Conservation (phyloP, 2,113 vertebrate species). For the Megatriorchis doriae region DNA sequence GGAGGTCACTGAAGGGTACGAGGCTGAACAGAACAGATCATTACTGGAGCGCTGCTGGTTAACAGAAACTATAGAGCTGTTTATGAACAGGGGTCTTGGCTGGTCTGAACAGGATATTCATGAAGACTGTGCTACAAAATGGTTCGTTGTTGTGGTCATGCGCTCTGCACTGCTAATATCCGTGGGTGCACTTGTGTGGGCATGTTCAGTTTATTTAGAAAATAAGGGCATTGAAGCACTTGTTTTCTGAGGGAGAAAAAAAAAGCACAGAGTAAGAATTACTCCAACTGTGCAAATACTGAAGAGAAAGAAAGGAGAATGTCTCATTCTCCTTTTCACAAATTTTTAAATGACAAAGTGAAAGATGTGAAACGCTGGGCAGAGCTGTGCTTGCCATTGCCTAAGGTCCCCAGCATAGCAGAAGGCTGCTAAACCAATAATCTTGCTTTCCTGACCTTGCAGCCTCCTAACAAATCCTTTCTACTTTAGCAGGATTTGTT, state of each 20-base stretch:
- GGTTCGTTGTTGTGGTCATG: conserved; percentile 56
- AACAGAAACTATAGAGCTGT: conserved; percentile 48
- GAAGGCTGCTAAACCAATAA: conserved; percentile 47
- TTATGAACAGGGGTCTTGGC: conserved; percentile 34
- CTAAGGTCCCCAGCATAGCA: neutral
- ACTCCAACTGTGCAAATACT: conserved; percentile 52
- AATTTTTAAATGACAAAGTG: conserved; percentile 33
- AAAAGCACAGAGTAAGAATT: conserved; percentile 9
- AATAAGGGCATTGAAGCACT: conserved; percentile 64
- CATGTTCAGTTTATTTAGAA: conserved; percentile 64
- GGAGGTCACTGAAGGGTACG: conserved; percentile 50
- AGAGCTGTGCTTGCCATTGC: neutral
- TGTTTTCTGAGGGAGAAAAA: conserved; percentile 11
- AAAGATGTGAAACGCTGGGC: neutral
- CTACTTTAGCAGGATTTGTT: conserved; percentile 33
- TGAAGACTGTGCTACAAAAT: conserved; percentile 14
- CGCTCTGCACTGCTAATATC: conserved; percentile 31
- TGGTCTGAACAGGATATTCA: conserved; percentile 60
- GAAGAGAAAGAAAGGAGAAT: conserved; percentile 29
- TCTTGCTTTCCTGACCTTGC: conserved; percentile 29
- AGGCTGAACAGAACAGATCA: conserved; percentile 4
- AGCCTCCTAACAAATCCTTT: conserved; percentile 40
- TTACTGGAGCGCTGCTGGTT: conserved; percentile 50
- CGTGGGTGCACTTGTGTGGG: conserved; percentile 61
- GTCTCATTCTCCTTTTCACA: conserved; percentile 5